Evolutionary conservation across 2,888 invertebrate species (phyloP), one percentile per base, ranked within the genome.

Genomic region (Nasonia oneida): DNA sequence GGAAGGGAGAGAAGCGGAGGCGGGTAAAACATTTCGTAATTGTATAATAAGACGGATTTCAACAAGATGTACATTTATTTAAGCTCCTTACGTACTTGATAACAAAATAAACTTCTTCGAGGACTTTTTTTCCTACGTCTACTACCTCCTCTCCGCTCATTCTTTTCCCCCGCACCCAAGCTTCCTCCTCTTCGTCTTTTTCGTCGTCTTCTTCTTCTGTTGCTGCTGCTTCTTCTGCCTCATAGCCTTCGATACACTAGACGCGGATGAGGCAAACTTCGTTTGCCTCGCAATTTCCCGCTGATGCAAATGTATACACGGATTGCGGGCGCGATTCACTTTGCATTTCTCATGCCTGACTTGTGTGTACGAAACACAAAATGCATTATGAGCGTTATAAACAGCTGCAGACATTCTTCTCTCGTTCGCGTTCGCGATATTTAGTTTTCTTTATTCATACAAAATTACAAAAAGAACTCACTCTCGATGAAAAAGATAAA

Each of bases 41-140:
- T 75, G 47, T 29, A 73, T 70, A 81, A 82, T 15, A 71, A 82
- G 74, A 83, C 76, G 15, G 53, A 47, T 85, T 77, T 81, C 76
- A 83, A 87, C 83, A 87, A 87, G 80, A 87, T 82, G 80, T 87
- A 80, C 53, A 85, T 87, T 85, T 87, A 81, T 81, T 83, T 85
- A 78, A 87, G 87, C 74, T 85, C 70, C 70, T 83, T 80, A 85
- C 74, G 79, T 81, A 83, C 73, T 85, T 81, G 57, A 67, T 87
- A 85, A 85, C 80, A 85, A 87, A 85, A 87, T 85, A 85, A 85
- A 85, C 67, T 83, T 74, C 39, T 74, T 67, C 37, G 23, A 14
- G 14, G 37, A 71, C 33, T 76, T 76, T 50, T 74, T 78, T 61
- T 67, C 42, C 73, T 29, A 4, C 4, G 37, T 37, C 37, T 37